Percentiles rank a stretch among this genome's conserved stretches.
phyloP scores from a whole-genome alignment of 2,888 invertebrate species.

The Meliscaeva auricollis region DNA sequence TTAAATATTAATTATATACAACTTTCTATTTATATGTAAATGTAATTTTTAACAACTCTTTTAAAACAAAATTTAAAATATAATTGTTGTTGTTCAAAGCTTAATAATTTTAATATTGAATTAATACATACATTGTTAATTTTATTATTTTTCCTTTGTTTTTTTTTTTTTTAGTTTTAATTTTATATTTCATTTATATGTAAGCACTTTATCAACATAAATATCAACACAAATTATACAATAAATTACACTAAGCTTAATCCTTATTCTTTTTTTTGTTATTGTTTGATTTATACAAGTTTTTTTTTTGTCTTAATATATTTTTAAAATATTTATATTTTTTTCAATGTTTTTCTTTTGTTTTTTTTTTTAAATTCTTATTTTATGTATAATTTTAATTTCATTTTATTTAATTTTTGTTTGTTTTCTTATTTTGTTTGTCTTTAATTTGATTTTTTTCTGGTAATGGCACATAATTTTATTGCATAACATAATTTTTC shows the following conservation, averaged over 20 bases:
- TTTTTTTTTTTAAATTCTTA: conserved; percentile 51
- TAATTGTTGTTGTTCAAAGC: no score
- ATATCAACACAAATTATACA: conserved; percentile 24
- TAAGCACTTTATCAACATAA: conserved; percentile 5
- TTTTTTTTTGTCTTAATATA: conserved; percentile 43
- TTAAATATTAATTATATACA: conserved; percentile 61
- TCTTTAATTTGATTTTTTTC: conserved; percentile 77
- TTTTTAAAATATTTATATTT: no score
- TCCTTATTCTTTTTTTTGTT: conserved; percentile 46
- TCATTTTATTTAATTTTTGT: neutral
- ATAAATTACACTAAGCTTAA: conserved; percentile 23
- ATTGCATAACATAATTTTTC: conserved; percentile 81
- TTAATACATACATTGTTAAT: neutral
- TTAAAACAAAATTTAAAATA: conserved; percentile 11
- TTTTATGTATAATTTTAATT: conserved; percentile 63
- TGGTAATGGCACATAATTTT: conserved; percentile 84
- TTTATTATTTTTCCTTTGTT: neutral
- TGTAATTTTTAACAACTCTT: conserved; percentile 61
- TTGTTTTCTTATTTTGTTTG: conserved; percentile 6
- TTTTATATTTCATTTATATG: no score
- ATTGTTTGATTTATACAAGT: conserved; percentile 57
- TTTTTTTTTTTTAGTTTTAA: conserved; percentile 22
- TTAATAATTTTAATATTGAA: neutral
- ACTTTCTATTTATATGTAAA: conserved; percentile 39
- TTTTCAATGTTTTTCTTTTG: conserved; percentile 41